A percentile compares a stretch with the other conserved stretches of the same genome.
phyloP scores from a whole-genome alignment of 2,888 invertebrate species.

The Macropis europaea region DNA sequence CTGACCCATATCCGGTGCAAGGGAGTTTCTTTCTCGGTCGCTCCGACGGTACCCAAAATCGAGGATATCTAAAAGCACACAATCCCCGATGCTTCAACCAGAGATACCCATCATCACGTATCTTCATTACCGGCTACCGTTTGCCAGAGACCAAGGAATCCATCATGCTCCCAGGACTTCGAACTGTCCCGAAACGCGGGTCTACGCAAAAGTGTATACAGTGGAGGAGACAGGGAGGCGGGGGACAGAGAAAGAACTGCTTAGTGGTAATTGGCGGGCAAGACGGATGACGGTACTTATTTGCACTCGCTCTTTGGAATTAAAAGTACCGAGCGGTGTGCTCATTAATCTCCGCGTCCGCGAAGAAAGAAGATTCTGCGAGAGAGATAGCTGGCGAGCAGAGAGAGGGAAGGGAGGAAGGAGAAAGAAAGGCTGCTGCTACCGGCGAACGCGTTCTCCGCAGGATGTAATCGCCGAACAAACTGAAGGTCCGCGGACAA shows the following conservation, averaged over 20 bases:
- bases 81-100: too few relatives aligned
- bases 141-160: conserved; percentile 25
- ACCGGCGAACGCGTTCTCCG: conserved; percentile 73
- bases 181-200: conserved; percentile 6
- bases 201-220: conserved; percentile 9
- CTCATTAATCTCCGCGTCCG: conserved; percentile 75
- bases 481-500: conserved; percentile 75
- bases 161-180: conserved; percentile 36
- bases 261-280: conserved; percentile 76
- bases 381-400: conserved; percentile 50
- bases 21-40: too few relatives aligned
- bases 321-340: conserved; percentile 75
- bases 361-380: conserved; percentile 57
- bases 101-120: too few relatives aligned
- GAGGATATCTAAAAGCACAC: too few relatives aligned
- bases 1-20: too few relatives aligned
- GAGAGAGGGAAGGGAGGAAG: conserved; percentile 29
- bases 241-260: conserved; percentile 40
- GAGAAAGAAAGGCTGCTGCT: conserved; percentile 61
- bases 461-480: conserved; percentile 76
- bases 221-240: conserved; percentile 3
- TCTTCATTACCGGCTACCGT: conserved; percentile 57
- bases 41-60: too few relatives aligned
- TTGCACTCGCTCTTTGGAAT: conserved; percentile 76
- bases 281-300: conserved; percentile 78